Conservation (phyloP, 2,888 invertebrate species). For the Cephonodes hylas region DNA sequence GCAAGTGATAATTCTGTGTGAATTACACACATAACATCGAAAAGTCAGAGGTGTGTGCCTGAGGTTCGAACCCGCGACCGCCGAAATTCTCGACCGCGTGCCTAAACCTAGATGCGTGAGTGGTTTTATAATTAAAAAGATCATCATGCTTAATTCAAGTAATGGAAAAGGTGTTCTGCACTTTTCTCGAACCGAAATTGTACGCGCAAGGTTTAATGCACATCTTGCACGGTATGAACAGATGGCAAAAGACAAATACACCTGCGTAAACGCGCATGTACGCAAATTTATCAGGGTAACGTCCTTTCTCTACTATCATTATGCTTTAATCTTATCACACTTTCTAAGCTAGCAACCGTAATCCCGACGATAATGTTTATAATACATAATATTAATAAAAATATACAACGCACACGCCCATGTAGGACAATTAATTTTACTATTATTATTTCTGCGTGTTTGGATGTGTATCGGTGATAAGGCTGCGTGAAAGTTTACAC, state of each 20-base stretch:
- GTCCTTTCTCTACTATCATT: background rate
- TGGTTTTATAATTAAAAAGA: too few relatives aligned
- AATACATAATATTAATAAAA: background rate
- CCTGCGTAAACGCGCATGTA: background rate
- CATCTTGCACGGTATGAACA: too few relatives aligned
- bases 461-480: background rate
- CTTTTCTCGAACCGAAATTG: too few relatives aligned
- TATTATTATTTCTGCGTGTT: background rate
- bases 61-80: too few relatives aligned
- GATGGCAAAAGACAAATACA: background rate
- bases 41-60: too few relatives aligned
- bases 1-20: too few relatives aligned
- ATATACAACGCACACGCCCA: background rate
- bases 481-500: slow-evolving; percentile 2
- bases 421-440: background rate
- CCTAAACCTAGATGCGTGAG: too few relatives aligned
- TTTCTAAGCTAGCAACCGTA: background rate
- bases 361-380: background rate
- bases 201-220: too few relatives aligned
- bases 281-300: background rate
- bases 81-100: too few relatives aligned
- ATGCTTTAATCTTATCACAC: background rate
- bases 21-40: too few relatives aligned
- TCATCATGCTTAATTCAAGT: too few relatives aligned
- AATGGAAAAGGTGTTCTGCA: too few relatives aligned